A percentile compares a stretch with the other conserved stretches of the same genome.
Conservation (phyloP, 2,113 vertebrate genomes). For the Chamaea fasciata region DNA sequence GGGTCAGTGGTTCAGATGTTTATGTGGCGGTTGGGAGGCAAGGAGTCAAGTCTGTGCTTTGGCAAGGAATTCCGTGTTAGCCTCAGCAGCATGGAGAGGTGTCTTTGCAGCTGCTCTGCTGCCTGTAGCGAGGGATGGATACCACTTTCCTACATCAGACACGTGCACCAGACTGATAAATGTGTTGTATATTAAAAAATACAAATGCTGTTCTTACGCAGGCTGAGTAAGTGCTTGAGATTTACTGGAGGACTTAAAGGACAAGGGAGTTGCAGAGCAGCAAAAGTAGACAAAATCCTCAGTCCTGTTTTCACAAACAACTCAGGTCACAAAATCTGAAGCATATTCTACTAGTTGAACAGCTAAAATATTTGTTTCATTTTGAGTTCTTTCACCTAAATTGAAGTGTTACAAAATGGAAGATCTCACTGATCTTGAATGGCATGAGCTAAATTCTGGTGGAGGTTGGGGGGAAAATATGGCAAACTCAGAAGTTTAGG, state of each 20-base stretch:
- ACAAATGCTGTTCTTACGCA: accelerated
- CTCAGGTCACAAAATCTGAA: neutral
- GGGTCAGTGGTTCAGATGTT: neutral
- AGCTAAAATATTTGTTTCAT: neutral
- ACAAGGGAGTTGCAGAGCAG: neutral
- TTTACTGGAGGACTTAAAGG: neutral
- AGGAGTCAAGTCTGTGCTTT: neutral
- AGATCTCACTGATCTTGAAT: neutral
- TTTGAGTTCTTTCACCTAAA: neutral
- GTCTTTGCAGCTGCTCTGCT: neutral
- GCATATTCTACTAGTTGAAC: neutral
- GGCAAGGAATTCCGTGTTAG: neutral
- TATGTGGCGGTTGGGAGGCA: neutral
- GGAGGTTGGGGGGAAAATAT: neutral
- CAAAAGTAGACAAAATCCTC: neutral
- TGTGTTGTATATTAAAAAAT: neutral
- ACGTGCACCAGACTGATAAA: neutral
- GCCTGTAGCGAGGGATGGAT: neutral
- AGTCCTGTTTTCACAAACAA: neutral
- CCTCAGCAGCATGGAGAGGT: neutral
- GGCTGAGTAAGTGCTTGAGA: neutral
- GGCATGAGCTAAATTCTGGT: neutral
- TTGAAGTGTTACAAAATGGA: neutral
- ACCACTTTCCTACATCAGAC: neutral
- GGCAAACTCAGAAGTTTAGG: neutral